These are phyloP conservation scores for Heliconius eleuchia DNA, from an alignment of 1,140 invertebrate genomes.

Conservation along the genomic window DNA sequence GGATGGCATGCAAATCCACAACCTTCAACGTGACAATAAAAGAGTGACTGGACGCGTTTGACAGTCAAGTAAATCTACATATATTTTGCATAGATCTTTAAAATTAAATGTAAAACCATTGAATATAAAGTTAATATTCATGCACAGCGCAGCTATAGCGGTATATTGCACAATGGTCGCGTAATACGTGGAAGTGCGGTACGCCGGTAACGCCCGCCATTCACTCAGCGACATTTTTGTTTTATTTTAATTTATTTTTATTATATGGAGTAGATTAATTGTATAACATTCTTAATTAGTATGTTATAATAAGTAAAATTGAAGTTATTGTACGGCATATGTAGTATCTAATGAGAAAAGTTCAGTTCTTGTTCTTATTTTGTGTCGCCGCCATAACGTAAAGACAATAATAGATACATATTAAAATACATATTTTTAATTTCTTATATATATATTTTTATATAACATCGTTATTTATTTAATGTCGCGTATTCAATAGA, in stretches of 20 bases:
- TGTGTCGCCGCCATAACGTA: neutral
- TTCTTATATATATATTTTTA: too few relatives aligned
- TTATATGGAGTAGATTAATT: neutral
- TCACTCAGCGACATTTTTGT: conserved; percentile 14
- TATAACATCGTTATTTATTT: neutral
- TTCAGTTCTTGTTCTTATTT: neutral
- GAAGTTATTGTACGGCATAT: neutral
- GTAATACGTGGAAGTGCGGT: conserved; percentile 47
- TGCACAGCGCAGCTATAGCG: conserved; percentile 22
- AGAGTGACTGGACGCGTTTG: too few relatives aligned
- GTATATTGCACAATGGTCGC: conserved; percentile 45
- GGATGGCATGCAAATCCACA: too few relatives aligned
- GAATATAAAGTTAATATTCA: conserved; percentile 27
- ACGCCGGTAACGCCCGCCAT: neutral
- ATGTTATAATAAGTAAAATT: neutral
- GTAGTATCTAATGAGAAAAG: neutral
- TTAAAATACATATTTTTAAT: too few relatives aligned
- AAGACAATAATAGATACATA: too few relatives aligned
- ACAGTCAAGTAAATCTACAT: neutral
- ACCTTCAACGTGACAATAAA: too few relatives aligned
- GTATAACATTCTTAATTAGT: neutral
- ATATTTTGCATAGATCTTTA: neutral
- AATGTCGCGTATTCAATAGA: neutral
- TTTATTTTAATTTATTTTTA: neutral
- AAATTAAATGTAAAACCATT: conserved; percentile 7